These are phyloP conservation scores for Scelioninae gen. 1 DNA, from an alignment of 2,888 invertebrate species.

Conservation along the genomic window DNA sequence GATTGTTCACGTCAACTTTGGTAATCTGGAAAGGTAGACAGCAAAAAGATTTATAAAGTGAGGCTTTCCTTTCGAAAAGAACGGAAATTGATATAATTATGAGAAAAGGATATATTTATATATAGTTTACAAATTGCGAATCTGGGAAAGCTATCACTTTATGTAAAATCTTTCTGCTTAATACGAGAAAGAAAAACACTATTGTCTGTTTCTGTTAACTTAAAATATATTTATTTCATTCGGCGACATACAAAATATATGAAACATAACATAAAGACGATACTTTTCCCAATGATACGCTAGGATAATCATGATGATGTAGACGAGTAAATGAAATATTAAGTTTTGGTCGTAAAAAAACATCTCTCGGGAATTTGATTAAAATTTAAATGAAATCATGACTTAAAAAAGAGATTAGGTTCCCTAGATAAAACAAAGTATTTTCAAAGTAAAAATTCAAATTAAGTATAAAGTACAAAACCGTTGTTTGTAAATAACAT, in stretches of 20 bases:
- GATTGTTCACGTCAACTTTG: not conserved
- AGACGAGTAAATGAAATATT: slow-evolving; percentile 37
- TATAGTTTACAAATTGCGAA: not conserved
- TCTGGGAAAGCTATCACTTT: slow-evolving; percentile 51
- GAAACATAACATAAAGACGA: slow-evolving; percentile 35
- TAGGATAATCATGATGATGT: not conserved
- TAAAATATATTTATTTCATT: slow-evolving; percentile 11
- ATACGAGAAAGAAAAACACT: slow-evolving; percentile 22
- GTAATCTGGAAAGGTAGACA: not conserved
- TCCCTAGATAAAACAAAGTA: too few relatives aligned
- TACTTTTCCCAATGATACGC: slow-evolving; percentile 45
- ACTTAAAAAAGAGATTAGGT: too few relatives aligned
- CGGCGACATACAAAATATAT: slow-evolving; percentile 1
- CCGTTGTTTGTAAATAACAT: too few relatives aligned
- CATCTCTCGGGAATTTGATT: too few relatives aligned
- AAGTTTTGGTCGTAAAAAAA: too few relatives aligned
- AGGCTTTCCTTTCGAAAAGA: slow-evolving; percentile 6
- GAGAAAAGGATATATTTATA: not conserved
- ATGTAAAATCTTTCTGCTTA: slow-evolving; percentile 21
- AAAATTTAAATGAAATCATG: too few relatives aligned
- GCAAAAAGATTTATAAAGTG: slow-evolving; percentile 16
- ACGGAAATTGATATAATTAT: not conserved
- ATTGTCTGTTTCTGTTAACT: not conserved
- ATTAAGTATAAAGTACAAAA: too few relatives aligned
- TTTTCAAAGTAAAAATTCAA: too few relatives aligned